Evolutionary conservation across 2,888 invertebrate genomes (phyloP).

Genomic region (Tetheella fluctuosa): DNA sequence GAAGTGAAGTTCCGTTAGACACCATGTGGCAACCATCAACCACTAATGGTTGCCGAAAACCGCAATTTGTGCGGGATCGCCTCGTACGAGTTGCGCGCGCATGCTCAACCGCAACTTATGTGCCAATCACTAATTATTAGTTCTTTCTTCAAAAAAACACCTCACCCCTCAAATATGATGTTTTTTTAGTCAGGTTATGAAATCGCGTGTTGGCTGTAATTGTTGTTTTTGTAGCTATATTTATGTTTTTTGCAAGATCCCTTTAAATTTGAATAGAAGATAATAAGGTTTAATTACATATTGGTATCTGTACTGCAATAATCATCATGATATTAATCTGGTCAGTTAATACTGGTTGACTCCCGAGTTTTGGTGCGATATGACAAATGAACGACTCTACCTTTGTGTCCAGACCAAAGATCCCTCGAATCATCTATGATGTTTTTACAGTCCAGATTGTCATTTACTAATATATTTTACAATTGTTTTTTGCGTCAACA

Average conservation of each 20-base stretch:
- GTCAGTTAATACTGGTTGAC: too few relatives aligned
- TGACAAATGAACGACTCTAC: too few relatives aligned
- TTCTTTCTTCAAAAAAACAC: conserved; percentile 42
- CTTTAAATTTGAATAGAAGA: background rate
- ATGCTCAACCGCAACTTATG: conserved; percentile 60
- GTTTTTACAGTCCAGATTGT: too few relatives aligned
- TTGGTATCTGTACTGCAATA: background rate
- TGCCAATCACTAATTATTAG: conserved; percentile 75
- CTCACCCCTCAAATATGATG: conserved; percentile 37
- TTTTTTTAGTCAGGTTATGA: conserved; percentile 31
- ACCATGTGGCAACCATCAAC: conserved; percentile 36
- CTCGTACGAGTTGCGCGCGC: conserved; percentile 28
- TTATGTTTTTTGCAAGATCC: conserved; percentile 10
- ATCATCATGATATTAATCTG: too few relatives aligned
- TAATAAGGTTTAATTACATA: background rate
- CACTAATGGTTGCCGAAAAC: conserved; percentile 25
- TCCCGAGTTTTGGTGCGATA: too few relatives aligned
- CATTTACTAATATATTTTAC: too few relatives aligned
- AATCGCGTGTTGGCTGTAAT: conserved; percentile 41
- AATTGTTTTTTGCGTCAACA: too few relatives aligned
- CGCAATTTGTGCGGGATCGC: conserved; percentile 36
- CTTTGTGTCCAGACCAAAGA: too few relatives aligned
- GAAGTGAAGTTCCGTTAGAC: conserved; percentile 42
- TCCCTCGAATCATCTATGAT: too few relatives aligned
- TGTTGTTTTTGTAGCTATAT: conserved; percentile 12